Base-by-base conservation (phyloP, 2,113 vertebrate species). In the Theristicus caerulescens region DNA sequence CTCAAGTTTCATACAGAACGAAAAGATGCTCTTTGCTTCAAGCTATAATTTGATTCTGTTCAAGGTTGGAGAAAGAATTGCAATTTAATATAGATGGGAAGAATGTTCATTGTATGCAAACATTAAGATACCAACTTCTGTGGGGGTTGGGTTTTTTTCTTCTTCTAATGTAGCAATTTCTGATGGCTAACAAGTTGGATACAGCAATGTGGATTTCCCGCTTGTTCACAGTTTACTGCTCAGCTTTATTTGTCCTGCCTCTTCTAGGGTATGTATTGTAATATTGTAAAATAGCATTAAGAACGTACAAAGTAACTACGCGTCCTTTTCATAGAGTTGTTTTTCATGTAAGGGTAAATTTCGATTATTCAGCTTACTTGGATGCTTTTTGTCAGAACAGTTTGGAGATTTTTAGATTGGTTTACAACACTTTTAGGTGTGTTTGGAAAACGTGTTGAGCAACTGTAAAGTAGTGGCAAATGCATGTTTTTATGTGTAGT, bases 171-270 rank as follows among this genome's bases (percentile, higher is more conserved):
- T 97, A 99, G 99, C 99, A 99, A 99, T 99, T 99, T 98, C 96
- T 99, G 97, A 98, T 99, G 98, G 98, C 98, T 86, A 99, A 99
- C 97, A 99, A 99, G 93, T 94, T 99, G 97, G 99, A 99, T 97
- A 99, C 99, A 6, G 99, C 99, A 20, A 99, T 99, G 99, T 99
- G 99, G 99, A 98, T 99, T 88, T 99, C 99, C 67, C 98, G 99
- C 20, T 97, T 99, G 92, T 99, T 99, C 97, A 99, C 99, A 1
- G 99, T 99, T 93, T 99, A 99, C 97, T 99, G 99, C 97, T 99
- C 99, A 10, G 98, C 99, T 93, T 98, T 99, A 98, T 99, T 99
- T 97, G 99, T 99, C 89, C 98, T 99, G 74, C 99, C 99, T 87
- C 96, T 99, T 93, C 97, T 99, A 91, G 99, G 99, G 99, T 99